Base-by-base conservation (phyloP, 30 jellyfish, hydroid and myxozoan genomes). In the Chrysaora quinquecirrha region DNA sequence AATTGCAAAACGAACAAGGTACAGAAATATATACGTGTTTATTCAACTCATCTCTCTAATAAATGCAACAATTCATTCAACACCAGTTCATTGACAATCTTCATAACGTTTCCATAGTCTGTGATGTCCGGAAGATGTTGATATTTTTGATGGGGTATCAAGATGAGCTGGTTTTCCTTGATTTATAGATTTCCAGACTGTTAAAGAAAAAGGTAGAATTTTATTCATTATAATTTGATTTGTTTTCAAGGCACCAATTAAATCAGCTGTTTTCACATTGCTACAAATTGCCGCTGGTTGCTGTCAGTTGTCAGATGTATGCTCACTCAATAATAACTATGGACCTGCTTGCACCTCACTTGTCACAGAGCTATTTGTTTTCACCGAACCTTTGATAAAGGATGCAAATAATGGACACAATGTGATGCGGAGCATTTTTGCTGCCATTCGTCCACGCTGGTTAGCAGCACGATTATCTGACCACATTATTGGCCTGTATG, bases 391-490 rank as follows among this genome's bases (percentile, higher is more conserved):
- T 49, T 14, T 34, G 63, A 18, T 74, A 18, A 35, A 30, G 18
- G 66, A 29, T 2, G 34, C 20, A 14, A 18, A 63, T 29, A 23
- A 22, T 1, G 22, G 92, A 24, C 75, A 58, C 20, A 43, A 22
- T 0, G 25, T 28, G 54, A 50, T 67, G 50, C 27, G 83, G 1
- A 19, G 47, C n/a, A 54, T 88, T n/a, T 68, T 80, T 14, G 60
- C 71, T 18, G 50, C 43, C 21, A 25, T 88, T 76, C 52, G 48
- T 60, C 90, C 90, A 2, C 24, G 61, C 0, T 80, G 90, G 90
- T 34, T 88, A 75, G 35, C 83, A 12, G 76, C 90, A 6, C 82
- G 86, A 18, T 34, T 82, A n/a, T 77, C 87, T 3, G 97, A 88
- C 32, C 71, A 32, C 25, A 14, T 88, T 30, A 64, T 88, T 20